Evolutionary conservation across 1,140 invertebrate species (phyloP), one percentile per base, ranked within the genome.

Genomic region (Trachelipus rathkii): DNA sequence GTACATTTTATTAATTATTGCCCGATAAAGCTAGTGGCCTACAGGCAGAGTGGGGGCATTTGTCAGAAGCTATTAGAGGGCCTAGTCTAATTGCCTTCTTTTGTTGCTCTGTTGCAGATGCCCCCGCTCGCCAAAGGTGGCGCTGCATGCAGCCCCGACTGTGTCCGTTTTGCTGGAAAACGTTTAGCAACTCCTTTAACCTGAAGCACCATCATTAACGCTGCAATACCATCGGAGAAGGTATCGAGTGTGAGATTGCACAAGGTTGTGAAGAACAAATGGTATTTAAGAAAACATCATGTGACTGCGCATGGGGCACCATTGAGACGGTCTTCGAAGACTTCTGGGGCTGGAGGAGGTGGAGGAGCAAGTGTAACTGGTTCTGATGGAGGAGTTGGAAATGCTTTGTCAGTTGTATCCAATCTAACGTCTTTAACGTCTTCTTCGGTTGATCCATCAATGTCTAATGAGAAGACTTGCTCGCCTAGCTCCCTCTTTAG

Each of bases 131-230:
- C 50, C 82, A 82, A 75, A 78, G 82, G 70, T 82, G 83, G 83
- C 82, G 83, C 73, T 83, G 82, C 78, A 83, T 82, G 83, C 82
- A 83, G 80, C 83, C 83, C 46, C 82, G 82, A 66, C 78, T 82
- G 71, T 83, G 83, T 76, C 79, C 82, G 72, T 82, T 82, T 80
- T 83, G 83, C 81, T 82, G 82, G 82, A 82, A 82, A 80, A 83
- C 82, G 46, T 83, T 83, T 81, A 81, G 79, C 76, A 83, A 83
- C 75, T 81, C 81, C 71, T 83, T 83, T 78, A 83, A 83, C 79
- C 76, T 83, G 77, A 83, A 83, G 79, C 91, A 92, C 83, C 90
- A 89, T 91, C 81, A 88, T 89, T 77, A 91, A 91, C 85, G 89
- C n/a, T 91, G 79, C 90, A 91, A n/a, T 85, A 89, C 90, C 71